Evolutionary conservation across 2,113 vertebrate species (phyloP).

Genomic region (Passer domesticus): DNA sequence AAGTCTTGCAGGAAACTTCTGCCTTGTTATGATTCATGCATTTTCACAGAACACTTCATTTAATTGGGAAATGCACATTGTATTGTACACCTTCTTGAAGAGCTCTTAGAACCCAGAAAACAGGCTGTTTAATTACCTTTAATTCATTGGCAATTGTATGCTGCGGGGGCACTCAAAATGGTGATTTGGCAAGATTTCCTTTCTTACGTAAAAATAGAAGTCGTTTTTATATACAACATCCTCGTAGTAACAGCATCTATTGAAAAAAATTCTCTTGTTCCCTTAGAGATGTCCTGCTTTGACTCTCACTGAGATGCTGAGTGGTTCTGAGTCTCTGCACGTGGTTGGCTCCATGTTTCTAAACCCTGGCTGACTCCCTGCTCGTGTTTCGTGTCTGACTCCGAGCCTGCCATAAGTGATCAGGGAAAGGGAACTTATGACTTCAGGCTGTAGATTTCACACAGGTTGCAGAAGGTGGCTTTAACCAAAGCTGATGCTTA

Average conservation of each 20-base stretch:
- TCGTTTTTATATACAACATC: neutral
- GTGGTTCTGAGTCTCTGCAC: neutral
- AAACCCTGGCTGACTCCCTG: neutral
- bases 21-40: neutral
- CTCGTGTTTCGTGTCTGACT: neutral
- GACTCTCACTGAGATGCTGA: neutral
- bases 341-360: neutral
- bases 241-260: neutral
- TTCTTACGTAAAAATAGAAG: neutral
- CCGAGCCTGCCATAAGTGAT: neutral
- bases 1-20: neutral
- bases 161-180: neutral
- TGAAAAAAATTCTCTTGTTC: neutral
- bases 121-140: neutral
- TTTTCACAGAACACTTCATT: neutral
- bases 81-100: neutral
- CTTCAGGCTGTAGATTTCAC: neutral
- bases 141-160: neutral
- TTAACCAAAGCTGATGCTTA: neutral
- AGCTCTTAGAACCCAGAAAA: neutral
- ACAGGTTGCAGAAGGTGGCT: neutral
- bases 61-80: neutral
- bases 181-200: neutral
- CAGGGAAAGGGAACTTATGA: neutral
- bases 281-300: neutral